Conservation (phyloP, 2,797 vertebrate species). For the Potorous gilbertii region DNA sequence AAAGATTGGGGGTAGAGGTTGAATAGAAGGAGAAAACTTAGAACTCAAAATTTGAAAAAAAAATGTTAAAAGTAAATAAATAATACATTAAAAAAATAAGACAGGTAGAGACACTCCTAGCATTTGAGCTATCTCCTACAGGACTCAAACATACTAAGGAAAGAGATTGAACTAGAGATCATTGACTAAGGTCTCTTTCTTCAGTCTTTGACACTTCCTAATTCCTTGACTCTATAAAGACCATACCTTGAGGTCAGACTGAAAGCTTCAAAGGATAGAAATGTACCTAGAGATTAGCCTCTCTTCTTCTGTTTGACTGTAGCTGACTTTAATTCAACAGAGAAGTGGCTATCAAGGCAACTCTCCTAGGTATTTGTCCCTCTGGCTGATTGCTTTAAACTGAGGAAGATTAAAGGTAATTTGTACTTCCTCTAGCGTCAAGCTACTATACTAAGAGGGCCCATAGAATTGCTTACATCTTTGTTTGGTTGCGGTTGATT, state of each 20-base stretch:
- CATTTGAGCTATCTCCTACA: background rate
- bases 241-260: background rate
- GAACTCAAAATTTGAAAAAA: background rate
- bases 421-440: background rate
- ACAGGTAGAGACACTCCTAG: background rate
- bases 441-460: background rate
- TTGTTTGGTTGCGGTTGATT: background rate
- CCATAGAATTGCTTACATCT: background rate
- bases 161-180: background rate
- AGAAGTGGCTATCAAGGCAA: background rate
- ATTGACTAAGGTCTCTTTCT: background rate
- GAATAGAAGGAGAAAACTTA: background rate
- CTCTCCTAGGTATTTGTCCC: background rate
- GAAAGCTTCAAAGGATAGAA: background rate
- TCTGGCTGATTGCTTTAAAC: background rate
- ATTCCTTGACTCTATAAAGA: background rate
- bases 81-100: background rate
- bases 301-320: background rate
- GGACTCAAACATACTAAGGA: background rate
- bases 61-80: background rate
- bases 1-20: background rate
- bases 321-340: background rate
- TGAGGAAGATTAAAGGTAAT: background rate
- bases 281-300: background rate
- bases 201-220: background rate